Evolutionary conservation across 35 echinoderm and acorn worm genomes (phyloP).

Genomic region (Hemicentrotus pulcherrimus): DNA sequence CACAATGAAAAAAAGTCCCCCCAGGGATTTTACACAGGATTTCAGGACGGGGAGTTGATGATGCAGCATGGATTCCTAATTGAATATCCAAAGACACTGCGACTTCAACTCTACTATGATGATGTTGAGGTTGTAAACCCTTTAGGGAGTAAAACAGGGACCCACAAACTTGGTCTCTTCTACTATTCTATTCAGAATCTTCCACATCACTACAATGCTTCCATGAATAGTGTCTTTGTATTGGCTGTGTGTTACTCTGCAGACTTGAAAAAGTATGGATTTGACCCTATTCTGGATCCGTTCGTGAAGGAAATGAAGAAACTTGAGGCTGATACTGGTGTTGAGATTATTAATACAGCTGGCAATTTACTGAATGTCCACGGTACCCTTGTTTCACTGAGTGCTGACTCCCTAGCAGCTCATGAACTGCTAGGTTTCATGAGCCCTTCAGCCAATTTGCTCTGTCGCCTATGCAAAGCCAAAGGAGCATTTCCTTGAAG

Average conservation of each 20-base stretch:
- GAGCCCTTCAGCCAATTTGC: conserved; percentile 64
- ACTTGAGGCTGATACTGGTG: conserved; percentile 60
- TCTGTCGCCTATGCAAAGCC: conserved; percentile 62
- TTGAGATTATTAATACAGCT: conserved; percentile 37
- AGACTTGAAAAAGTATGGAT: conserved; percentile 71
- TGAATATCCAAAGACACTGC: conserved; percentile 58
- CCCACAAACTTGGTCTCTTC: conserved; percentile 70
- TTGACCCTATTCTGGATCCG: conserved; percentile 50
- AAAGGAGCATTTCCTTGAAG: conserved; percentile 51
- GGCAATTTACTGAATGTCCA: conserved; percentile 51
- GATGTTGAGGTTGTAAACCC: conserved; percentile 69
- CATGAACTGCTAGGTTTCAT: conserved; percentile 70
- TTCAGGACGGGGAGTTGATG: conserved; percentile 32
- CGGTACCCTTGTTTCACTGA: conserved; percentile 57
- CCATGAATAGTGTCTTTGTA: conserved; percentile 57
- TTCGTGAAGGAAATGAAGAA: conserved; percentile 61
- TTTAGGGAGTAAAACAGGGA: conserved; percentile 56
- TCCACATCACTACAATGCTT: conserved; percentile 46
- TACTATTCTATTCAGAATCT: conserved; percentile 71
- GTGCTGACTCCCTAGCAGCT: conserved; percentile 59
- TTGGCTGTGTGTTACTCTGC: conserved; percentile 54
- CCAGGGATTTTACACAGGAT: conserved; percentile 27
- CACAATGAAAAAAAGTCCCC: background rate
- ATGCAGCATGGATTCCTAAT: conserved; percentile 52
- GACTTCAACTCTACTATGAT: conserved; percentile 78